Evolutionary conservation across 2,888 invertebrate genomes (phyloP), one percentile per base, ranked within the genome.

Genomic region (Adelognathus sp.): DNA sequence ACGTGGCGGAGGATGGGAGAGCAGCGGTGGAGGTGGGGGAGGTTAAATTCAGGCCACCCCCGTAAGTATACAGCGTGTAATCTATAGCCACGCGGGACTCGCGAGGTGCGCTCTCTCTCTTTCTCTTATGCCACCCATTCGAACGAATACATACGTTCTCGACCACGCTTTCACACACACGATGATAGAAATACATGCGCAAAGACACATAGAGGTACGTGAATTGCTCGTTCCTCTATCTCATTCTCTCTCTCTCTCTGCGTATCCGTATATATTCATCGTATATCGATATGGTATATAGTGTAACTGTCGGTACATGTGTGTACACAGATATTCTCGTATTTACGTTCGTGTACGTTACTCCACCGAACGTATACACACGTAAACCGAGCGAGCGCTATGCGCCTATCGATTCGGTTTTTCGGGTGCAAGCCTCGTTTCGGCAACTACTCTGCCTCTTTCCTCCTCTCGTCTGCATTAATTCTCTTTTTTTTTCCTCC

Each of bases 401-500:
- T 88, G 89, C 88, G 90, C 88, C 88, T 90, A 90, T 90, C 90
- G 90, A 90, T 90, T 90, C 86, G 88, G 86, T 89, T 90, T 90
- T 90, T 90, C 88, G 88, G 89, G 86, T 88, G 88, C 88, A 87
- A 87, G 87, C 87, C 88, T 89, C 87, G 88, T 89, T 89, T 88
- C 88, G 87, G 82, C 80, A 79, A 81, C 70, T 79, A 64, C 74
- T 71, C 69, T 64, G 63, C 16, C 21, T 54, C 70, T 69, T 60
- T 33, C 16, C 66, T 44, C 63, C 50, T 63, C 79, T 76, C 36
- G 52, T 29, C 69, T 72, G 73, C 70, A 58, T 58, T 60, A 54
- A 50, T 36, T 71, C 66, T 67, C 71, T 66, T 75, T 79, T 61
- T 64, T 61, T 61, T 6, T 46, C 44, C 69, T 69, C 60, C 69